Evolutionary conservation across 2,113 vertebrate species (phyloP), one percentile per base, ranked within the genome.

Genomic region (Ascaphus truei): DNA sequence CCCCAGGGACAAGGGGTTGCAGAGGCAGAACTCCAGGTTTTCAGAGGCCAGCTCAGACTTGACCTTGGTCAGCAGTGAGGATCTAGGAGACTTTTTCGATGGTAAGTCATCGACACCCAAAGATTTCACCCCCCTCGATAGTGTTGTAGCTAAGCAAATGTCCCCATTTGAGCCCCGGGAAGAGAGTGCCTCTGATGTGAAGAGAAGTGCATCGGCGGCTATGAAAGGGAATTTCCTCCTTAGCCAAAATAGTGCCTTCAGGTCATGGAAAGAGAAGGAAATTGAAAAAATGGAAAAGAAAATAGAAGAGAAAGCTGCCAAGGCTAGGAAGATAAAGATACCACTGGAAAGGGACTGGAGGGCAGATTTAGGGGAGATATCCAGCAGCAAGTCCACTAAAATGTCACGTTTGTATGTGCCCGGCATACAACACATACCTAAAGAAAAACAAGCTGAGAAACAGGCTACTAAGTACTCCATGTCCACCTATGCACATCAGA

Each of bases 211-310:
- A 73, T 81, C 90, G 1, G 94, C 96, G 62, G 88, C 90, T 1
- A 89, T 90, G 75, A 94, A 88, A 81, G 86, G 93, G 77, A 92
- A 86, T 60, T 85, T 98, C 77, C 92, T 92, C 20, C 93, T 90
- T 1, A 98, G 96, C 81, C 94, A 96, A 82, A 93, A 98, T 85
- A 99, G 96, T 62, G 96, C 96, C 0, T 99, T 98, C 86, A 90
- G 95, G 75, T 92, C 92, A 7, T 98, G 96, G 96, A 93, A 87
- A 80, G 95, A 96, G 76, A 85, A 83, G n/a, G 93, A 95, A 81
- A 81, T 89, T 10, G 91, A 90, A 72, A 93, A 81, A 73, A 83
- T 81, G 77, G 91, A 92, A 51, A 86, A 53, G 85, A 71, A 71
- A 29, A 71, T 71, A 5, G 67, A 71, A 11, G 67, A 71, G 57